Base-by-base conservation (phyloP, 2,888 invertebrate genomes). In the Rotaria sp. region DNA sequence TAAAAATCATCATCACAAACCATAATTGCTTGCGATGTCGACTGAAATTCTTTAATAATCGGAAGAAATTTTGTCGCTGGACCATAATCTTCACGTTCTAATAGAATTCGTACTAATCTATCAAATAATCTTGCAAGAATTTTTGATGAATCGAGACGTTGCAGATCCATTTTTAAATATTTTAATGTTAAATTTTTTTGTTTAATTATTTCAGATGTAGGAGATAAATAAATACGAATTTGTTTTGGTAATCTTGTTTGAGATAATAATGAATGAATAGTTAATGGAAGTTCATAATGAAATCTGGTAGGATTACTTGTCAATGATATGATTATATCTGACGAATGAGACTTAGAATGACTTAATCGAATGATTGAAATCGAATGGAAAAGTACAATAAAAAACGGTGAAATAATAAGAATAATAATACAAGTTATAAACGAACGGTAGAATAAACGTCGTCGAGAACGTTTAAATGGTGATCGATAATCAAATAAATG, bases 171-270 rank as follows among this genome's bases (percentile, higher is more conserved):
- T 45, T n/a, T 80, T 45, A 80, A 45, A n/a, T 45, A 11, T 15
- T 4, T 2, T 45, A 45, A 45, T n/a, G 80, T 80, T 45, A 80
- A 13, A n/a, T 80, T 80, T 15, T 26, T 2, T 13, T 45, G 10
- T 30, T 67, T 13, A 5, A 5, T 67, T 0, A 67, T 67, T 4
- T 15, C 35, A 18, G 35, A 35, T n/a, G 45, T 45, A 11, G 80
- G 41, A 0, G 80, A 80, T 45, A 80, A n/a, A 80, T 80, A 80
- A 5, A 80, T 15, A 7, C 41, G 80, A 80, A 80, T 80, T 24
- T 80, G 45, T n/a, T 80, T 80, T n/a, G 80, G 80, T 80, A 80
- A 80, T 80, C n/a, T 10, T 80, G 45, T 80, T 45, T 80, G 80
- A 26, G 26, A 80, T 80, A 80, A 80, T n/a, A 80, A 45, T 45